A percentile compares a stretch with the other conserved stretches of the same genome.
Evolutionary conservation across 2,113 vertebrate genomes (phyloP).

Genomic region (Rhipidura dahli): DNA sequence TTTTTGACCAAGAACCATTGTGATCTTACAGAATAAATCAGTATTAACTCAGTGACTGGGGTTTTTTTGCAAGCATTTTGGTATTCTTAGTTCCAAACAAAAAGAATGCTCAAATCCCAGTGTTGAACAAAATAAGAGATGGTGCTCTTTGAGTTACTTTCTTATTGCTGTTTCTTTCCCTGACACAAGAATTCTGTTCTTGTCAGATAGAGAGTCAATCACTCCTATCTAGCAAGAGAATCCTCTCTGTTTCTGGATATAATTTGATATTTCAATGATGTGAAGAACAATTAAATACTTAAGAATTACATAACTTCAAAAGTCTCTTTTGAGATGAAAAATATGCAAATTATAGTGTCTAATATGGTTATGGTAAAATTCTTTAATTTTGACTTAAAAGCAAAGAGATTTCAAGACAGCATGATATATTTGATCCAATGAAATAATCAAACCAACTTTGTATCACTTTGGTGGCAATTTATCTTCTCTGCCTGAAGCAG

Average conservation of each 20-base stretch:
- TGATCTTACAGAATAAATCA: neutral
- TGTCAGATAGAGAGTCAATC: constrained; percentile 52
- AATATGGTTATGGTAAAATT: constrained; percentile 72
- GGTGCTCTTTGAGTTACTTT: neutral
- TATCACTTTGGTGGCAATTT: constrained; percentile 72
- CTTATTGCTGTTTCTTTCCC: neutral
- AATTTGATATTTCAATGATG: constrained; percentile 64
- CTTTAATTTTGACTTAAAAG: constrained; percentile 77
- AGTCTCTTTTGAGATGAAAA: constrained; percentile 71
- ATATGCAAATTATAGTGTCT: constrained; percentile 74
- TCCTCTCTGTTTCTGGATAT: constrained; percentile 33
- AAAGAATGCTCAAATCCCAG: neutral
- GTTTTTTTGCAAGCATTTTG: neutral
- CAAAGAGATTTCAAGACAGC: constrained; percentile 68
- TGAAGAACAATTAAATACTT: constrained; percentile 73
- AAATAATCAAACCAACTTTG: constrained; percentile 76
- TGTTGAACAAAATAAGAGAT: neutral
- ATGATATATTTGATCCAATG: constrained; percentile 72
- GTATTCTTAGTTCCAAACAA: neutral
- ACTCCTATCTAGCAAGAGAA: constrained; percentile 45
- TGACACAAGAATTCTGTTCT: constrained; percentile 18
- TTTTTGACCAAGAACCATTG: neutral
- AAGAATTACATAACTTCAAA: constrained; percentile 65
- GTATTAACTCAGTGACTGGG: neutral
- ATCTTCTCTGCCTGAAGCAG: constrained; percentile 73